A percentile compares a stretch with the other conserved stretches of the same genome.
These are phyloP conservation scores for Heteropelma amictum DNA, from an alignment of 2,888 invertebrate genomes.

Conservation along the genomic window DNA sequence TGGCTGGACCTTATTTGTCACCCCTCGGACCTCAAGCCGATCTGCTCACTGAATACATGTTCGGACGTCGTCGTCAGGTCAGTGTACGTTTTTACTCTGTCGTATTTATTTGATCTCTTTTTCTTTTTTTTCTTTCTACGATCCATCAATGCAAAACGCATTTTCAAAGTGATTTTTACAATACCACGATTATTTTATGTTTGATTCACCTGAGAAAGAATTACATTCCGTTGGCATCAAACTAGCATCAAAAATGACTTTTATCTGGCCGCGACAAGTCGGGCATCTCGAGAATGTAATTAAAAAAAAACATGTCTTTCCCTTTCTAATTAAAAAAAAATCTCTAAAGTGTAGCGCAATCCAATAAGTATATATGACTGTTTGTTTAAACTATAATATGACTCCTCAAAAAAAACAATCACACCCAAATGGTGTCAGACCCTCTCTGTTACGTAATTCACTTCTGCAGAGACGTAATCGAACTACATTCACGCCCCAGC, in stretches of 20 bases:
- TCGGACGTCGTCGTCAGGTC: conserved; percentile 88
- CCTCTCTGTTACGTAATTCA: conserved; percentile 23
- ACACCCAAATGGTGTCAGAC: not conserved
- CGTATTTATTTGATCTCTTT: not conserved
- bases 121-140: not conserved
- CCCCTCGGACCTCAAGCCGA: conserved; percentile 88
- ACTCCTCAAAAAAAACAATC: too few species aligned
- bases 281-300: too few species aligned
- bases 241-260: too few species aligned
- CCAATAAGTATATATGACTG: not conserved
- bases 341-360: not conserved
- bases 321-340: not conserved
- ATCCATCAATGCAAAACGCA: not conserved
- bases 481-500: conserved; percentile 96
- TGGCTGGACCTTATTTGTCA: conserved; percentile 93
- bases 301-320: too few species aligned
- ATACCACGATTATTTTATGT: too few species aligned
- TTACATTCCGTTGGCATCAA: too few species aligned
- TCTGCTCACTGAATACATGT: conserved; percentile 95
- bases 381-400: not conserved
- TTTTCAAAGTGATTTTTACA: too few species aligned
- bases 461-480: conserved; percentile 88
- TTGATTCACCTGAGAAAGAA: too few species aligned
- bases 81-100: conserved; percentile 74
- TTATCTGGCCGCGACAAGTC: too few species aligned